Evolutionary conservation across 1,140 invertebrate species (phyloP).

Genomic region (Drosophila obscura): DNA sequence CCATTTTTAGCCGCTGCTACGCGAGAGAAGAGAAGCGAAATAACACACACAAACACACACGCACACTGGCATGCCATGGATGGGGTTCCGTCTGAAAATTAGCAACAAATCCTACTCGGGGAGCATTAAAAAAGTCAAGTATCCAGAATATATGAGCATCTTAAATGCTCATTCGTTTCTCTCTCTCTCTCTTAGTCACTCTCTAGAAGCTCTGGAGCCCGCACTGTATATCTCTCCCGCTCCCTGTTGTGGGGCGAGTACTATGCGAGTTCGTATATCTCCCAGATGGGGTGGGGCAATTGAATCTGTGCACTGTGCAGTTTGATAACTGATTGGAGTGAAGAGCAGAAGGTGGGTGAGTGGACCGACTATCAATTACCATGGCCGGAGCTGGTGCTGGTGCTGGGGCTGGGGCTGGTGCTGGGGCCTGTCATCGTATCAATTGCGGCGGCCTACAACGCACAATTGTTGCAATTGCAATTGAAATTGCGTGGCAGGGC

Average conservation of each 20-base stretch:
- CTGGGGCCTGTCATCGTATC: constrained; percentile 5
- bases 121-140: constrained; percentile 68
- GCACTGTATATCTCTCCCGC: too few relatives aligned
- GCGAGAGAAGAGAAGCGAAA: constrained; percentile 17
- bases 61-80: neutral
- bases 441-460: constrained; percentile 13
- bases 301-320: too few relatives aligned
- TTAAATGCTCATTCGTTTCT: constrained; percentile 21
- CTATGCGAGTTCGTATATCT: too few relatives aligned
- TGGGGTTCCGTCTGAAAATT: constrained; percentile 33
- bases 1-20: constrained; percentile 62
- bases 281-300: too few relatives aligned
- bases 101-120: constrained; percentile 62
- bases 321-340: too few relatives aligned
- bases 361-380: constrained; percentile 47
- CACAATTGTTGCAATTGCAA: constrained; percentile 28
- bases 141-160: constrained; percentile 65
- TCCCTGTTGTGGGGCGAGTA: too few relatives aligned
- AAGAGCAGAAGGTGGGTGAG: neutral
- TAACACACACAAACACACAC: neutral
- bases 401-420: too few relatives aligned
- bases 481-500: constrained; percentile 47
- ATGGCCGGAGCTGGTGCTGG: neutral
- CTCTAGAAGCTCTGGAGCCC: too few relatives aligned
- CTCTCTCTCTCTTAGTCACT: too few relatives aligned